Evolutionary conservation across 1,140 invertebrate genomes (phyloP).

Genomic region (Polypedilum pembai): DNA sequence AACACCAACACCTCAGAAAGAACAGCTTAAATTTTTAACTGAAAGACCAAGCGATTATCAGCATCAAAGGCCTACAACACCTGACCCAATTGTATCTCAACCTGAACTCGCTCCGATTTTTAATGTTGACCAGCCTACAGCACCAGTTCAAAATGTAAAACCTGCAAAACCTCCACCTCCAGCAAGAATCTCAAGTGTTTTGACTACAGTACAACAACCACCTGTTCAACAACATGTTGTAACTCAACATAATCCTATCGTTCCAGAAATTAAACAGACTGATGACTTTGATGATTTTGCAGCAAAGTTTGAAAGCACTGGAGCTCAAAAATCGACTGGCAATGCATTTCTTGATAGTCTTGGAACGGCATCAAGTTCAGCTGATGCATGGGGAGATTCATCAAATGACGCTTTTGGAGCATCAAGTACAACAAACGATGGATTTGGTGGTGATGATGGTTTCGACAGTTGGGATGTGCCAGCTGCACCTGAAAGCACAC

Average conservation of each 20-base stretch:
- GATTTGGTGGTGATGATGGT: conserved; percentile 60
- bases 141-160: conserved; percentile 33
- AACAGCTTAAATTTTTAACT: not conserved
- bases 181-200: conserved; percentile 32
- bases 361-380: conserved; percentile 38
- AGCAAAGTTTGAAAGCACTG: conserved; percentile 71
- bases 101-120: conserved; percentile 36
- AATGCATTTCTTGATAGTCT: conserved; percentile 44
- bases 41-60: not conserved
- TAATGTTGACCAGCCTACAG: conserved; percentile 32
- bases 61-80: conserved; percentile 19
- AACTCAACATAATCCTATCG: conserved; percentile 34
- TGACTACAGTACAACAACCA: conserved; percentile 31
- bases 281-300: conserved; percentile 78
- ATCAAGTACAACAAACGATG: conserved; percentile 43
- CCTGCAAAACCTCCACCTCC: conserved; percentile 24
- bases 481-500: conserved; percentile 52
- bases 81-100: conserved; percentile 22
- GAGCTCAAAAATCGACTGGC: conserved; percentile 46
- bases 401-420: conserved; percentile 48
- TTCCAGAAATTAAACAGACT: conserved; percentile 35
- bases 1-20: not conserved
- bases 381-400: conserved; percentile 40
- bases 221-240: conserved; percentile 32
- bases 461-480: conserved; percentile 58